Evolutionary conservation across 2,113 vertebrate genomes (phyloP).

Genomic region (Mormyrus lacerda): DNA sequence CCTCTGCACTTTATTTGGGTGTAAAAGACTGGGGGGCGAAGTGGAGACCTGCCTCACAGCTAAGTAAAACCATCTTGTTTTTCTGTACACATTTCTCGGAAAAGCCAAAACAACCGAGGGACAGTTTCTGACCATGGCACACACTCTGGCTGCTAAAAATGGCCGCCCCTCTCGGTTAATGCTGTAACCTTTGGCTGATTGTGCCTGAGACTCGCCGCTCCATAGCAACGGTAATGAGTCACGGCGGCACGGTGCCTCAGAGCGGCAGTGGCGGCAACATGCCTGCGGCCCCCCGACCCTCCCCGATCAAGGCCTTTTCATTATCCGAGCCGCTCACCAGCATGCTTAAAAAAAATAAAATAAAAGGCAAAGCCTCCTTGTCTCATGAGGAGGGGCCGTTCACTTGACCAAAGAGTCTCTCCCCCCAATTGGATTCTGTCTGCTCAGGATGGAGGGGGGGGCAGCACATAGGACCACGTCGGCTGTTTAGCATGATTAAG

Average conservation of each 20-base stretch:
- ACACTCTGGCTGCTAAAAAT: background rate
- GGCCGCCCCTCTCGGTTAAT: constrained; percentile 18
- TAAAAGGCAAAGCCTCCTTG: background rate
- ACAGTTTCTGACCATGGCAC: background rate
- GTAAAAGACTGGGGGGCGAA: background rate
- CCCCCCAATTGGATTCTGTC: background rate
- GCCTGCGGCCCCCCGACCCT: background rate
- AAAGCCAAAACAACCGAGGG: background rate
- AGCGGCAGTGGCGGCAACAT: background rate
- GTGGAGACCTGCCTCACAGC: background rate
- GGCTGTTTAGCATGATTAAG: background rate
- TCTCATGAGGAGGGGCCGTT: background rate
- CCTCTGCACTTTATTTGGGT: background rate
- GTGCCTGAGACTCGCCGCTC: constrained; percentile 18
- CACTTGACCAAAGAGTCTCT: constrained; percentile 6
- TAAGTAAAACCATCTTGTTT: background rate
- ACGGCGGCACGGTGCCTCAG: background rate
- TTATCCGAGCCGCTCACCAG: constrained; percentile 27
- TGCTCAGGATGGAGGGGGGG: background rate
- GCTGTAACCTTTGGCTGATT: constrained; percentile 28
- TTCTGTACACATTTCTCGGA: background rate
- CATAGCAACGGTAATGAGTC: constrained; percentile 28
- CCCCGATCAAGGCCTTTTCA: constrained; percentile 14
- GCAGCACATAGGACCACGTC: background rate
- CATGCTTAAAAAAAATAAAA: background rate